These are phyloP conservation scores for Aurelia sp. DNA, from an alignment of 30 jellyfish, hydroid and myxozoan genomes.

Conservation along the genomic window DNA sequence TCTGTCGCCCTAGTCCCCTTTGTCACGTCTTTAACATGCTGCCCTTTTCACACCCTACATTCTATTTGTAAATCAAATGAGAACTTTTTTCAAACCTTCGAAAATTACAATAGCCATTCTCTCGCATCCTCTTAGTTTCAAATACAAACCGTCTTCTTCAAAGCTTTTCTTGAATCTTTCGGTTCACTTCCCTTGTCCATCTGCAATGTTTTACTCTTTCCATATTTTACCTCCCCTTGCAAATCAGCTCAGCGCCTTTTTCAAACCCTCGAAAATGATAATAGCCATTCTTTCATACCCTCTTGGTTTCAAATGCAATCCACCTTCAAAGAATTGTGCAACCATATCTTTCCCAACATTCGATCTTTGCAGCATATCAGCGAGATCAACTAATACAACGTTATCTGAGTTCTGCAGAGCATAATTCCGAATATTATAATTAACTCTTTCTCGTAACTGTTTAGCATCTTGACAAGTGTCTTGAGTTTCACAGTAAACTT, in stretches of 20 bases:
- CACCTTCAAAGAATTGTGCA: slow-evolving; percentile 97
- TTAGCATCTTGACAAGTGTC: slow-evolving; percentile 93
- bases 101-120: slow-evolving; percentile 82
- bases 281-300: slow-evolving; percentile 97
- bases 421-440: slow-evolving; percentile 71
- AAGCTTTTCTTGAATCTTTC: not conserved
- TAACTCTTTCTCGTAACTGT: slow-evolving; percentile 85
- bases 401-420: slow-evolving; percentile 74
- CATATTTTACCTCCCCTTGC: not conserved
- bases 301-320: slow-evolving; percentile 90
- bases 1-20: too few species aligned
- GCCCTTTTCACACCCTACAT: not conserved
- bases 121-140: slow-evolving; percentile 93
- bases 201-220: not conserved
- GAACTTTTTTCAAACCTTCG: slow-evolving; percentile 73
- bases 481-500: slow-evolving; percentile 83
- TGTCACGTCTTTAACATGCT: too few species aligned
- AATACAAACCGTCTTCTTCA: slow-evolving; percentile 95
- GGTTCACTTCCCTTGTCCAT: too few species aligned
- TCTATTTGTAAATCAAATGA: slow-evolving; percentile 8
- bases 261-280: slow-evolving; percentile 76
- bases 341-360: slow-evolving; percentile 69
- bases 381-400: slow-evolving; percentile 88
- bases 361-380: slow-evolving; percentile 81
- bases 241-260: slow-evolving; percentile 68